A percentile compares a stretch with the other conserved stretches of the same genome.
Conservation (phyloP, 2,888 invertebrate genomes). For the Sisyra terminalis region DNA sequence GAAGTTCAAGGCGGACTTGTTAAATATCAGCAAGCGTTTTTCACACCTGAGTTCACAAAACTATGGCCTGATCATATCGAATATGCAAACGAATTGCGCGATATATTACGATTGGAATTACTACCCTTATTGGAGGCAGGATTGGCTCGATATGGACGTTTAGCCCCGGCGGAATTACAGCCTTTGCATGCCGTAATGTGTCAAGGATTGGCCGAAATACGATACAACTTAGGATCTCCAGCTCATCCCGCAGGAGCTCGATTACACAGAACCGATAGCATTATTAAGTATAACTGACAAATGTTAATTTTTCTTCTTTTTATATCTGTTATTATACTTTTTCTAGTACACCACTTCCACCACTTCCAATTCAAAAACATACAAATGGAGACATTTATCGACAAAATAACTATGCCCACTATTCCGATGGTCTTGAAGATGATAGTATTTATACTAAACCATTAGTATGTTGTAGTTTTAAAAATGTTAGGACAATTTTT, state of each 20-base stretch:
- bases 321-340: constrained; percentile 6
- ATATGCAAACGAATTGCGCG: constrained; percentile 27
- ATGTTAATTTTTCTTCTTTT: not conserved
- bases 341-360: constrained; percentile 62
- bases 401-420: constrained; percentile 31
- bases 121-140: constrained; percentile 55
- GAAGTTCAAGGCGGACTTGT: constrained; percentile 91
- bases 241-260: constrained; percentile 23
- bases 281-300: constrained; percentile 43
- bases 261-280: constrained; percentile 60
- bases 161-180: constrained; percentile 78
- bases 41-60: constrained; percentile 59
- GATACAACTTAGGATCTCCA: constrained; percentile 54
- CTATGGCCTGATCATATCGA: constrained; percentile 38
- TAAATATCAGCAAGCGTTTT: constrained; percentile 91
- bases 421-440: constrained; percentile 36
- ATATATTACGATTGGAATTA: constrained; percentile 4
- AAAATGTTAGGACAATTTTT: not conserved
- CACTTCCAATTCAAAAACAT: constrained; percentile 54
- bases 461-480: constrained; percentile 27
- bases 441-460: constrained; percentile 64
- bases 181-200: constrained; percentile 80
- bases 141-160: constrained; percentile 63
- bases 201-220: constrained; percentile 72
- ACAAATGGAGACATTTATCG: constrained; percentile 21